phyloP scores from a whole-genome alignment of 53 echinoderm and acorn worm species.

The Paelopatides confundens region DNA sequence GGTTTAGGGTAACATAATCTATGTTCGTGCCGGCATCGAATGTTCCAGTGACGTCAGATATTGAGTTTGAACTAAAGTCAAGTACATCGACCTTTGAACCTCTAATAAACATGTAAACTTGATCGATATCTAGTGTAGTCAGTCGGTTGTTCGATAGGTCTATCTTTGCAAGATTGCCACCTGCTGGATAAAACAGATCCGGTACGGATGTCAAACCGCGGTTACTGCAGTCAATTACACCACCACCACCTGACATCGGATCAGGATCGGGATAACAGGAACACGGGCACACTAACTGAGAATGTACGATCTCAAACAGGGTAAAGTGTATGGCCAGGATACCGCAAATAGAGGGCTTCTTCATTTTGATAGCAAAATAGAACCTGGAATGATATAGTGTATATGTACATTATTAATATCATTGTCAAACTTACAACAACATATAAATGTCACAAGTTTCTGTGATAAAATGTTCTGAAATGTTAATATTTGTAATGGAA shows the following conservation, averaged over 20 bases:
- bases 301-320: neutral
- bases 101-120: neutral
- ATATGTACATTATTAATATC: no score
- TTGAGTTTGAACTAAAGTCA: slow-evolving; percentile 14
- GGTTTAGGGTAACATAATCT: slow-evolving; percentile 5
- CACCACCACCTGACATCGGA: neutral
- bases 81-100: neutral
- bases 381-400: no score
- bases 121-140: slow-evolving; percentile 8
- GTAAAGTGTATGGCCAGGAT: neutral
- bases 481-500: no score
- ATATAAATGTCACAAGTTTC: no score
- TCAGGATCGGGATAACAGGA: neutral
- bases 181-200: neutral
- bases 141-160: neutral
- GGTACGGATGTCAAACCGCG: neutral
- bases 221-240: slow-evolving; percentile 24
- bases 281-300: neutral
- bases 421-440: no score
- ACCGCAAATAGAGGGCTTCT: neutral
- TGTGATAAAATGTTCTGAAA: no score
- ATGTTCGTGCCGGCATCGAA: neutral
- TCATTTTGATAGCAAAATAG: no score
- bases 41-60: neutral
- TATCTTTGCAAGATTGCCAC: neutral